Evolutionary conservation across 2,888 invertebrate genomes (phyloP), one percentile per base, ranked within the genome.

Genomic region (Drosophila greeni): DNA sequence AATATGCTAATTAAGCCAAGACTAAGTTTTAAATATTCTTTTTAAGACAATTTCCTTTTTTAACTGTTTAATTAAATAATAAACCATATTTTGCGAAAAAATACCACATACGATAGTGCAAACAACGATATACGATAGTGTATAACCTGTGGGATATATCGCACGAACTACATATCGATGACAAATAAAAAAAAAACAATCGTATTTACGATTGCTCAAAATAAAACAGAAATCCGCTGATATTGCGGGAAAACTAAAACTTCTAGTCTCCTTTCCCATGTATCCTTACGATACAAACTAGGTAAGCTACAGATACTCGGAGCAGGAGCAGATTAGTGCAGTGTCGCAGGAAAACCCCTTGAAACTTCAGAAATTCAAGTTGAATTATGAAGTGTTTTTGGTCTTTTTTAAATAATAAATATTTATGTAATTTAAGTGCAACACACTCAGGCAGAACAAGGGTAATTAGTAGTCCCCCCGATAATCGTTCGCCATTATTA

Each of bases 161-260:
- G 29, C 29, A 47, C 18, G 14, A 45, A 14, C 8, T 5, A 29
- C 1, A 18, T 29, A 47, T 47, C 45, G 45, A 47, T 31, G 14
- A 29, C 26, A 29, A 11, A n/a, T n/a, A n/a, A 23, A 23, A 7
- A 1, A 14, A 9, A 3, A 14, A 5, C 1, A 14, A 45, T 29
- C 29, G 18, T 18, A 8, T 14, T 29, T 14, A 29, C 45, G 29
- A 29, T 31, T 31, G 20, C 8, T 20, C 18, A 18, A 31, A 45
- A 20, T 14, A 47, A 47, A 31, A 31, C 45, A 47, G 14, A 47
- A 47, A 47, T 47, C 45, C 18, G 20, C 29, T 47, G 18, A 47
- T 47, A 14, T 47, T 47, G 45, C 45, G 45, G 45, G 45, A 47
- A 47, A 47, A 31, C 45, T 31, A 47, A 31, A 45, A 45, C n/a